Base-by-base conservation (phyloP, 2,797 vertebrate genomes). In the Otus scops region DNA sequence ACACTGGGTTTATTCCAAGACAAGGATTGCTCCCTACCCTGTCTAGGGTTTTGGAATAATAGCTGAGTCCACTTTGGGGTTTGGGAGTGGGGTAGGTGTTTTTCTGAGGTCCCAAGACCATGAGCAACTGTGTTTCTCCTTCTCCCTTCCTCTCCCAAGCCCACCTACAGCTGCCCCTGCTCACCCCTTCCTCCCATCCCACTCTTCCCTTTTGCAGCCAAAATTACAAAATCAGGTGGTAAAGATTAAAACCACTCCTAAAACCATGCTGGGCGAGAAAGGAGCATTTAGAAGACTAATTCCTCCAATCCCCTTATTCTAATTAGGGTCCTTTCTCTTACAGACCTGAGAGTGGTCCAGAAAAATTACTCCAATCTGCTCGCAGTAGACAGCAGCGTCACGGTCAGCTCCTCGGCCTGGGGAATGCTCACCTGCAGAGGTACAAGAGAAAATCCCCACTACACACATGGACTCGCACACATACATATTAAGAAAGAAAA, bases 281-380 rank as follows among this genome's bases (percentile, higher is more conserved):
- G 89, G 76, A 94, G 81, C 70, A 88, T 91, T 96, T 87, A 94
- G 88, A 82, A 88, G 50, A 85, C 76, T 91, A 97, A 97, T 83
- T 91, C 95, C 90, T 41, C 60, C 93, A 96, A 94, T 96, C 95
- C 54, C 92, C 67, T 96, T 91, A 93, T 90, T 87, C 85, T 89
- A 93, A 32, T 95, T 93, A 96, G 76, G 60, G 59, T 39, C 86
- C 89, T 94, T 95, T 96, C 93, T 86, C 91, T 70, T 61, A 36
- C 21, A 6, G 53, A 63, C 36, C 74, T 65, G 69, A 32, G 20
- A 60, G 26, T 16, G 51, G 43, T 74, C 82, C 39, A 59, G 59
- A 65, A 39, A 74, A 47, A 67, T 1, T 0, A 28, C 51, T 85
- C 69, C 51, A 57, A 5, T 59, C 76, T 76, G 73, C 86, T 94